phyloP scores from a whole-genome alignment of 2,888 invertebrate genomes.

The Cyrtodaria siliqua region DNA sequence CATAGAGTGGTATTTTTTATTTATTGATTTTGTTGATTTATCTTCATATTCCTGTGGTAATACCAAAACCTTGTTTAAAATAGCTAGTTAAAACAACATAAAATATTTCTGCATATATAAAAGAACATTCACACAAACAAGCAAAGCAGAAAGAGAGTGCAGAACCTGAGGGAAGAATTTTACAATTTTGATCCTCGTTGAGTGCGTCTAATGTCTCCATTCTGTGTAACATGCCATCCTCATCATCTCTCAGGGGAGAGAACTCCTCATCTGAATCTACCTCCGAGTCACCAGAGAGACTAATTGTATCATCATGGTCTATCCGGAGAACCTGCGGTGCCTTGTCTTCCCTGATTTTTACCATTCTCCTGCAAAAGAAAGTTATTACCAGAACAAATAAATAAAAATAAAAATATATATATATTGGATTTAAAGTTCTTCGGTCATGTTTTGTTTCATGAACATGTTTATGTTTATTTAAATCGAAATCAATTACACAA shows the following conservation, averaged over 20 bases:
- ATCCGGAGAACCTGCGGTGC: slow-evolving; percentile 82
- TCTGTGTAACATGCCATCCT: slow-evolving; percentile 31
- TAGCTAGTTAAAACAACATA: too few species aligned
- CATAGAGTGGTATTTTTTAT: too few species aligned
- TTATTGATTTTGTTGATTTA: too few species aligned
- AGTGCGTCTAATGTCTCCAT: slow-evolving; percentile 20
- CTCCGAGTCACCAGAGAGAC: slow-evolving; percentile 66
- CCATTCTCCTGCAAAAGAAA: slow-evolving; percentile 72
- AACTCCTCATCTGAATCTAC: slow-evolving; percentile 63
- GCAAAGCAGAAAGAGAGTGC: slow-evolving; percentile 10
- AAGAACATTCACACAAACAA: not conserved
- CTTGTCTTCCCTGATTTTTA: slow-evolving; percentile 72
- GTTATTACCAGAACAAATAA: too few species aligned
- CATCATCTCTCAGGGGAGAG: slow-evolving; percentile 52
- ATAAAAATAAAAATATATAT: too few species aligned
- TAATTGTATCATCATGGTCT: slow-evolving; percentile 77
- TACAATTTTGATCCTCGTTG: slow-evolving; percentile 48
- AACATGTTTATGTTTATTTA: too few species aligned
- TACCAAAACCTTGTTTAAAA: too few species aligned
- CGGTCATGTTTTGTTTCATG: too few species aligned
- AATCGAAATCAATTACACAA: too few species aligned
- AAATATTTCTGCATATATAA: too few species aligned
- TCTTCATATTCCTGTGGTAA: too few species aligned
- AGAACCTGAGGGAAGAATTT: slow-evolving; percentile 60
- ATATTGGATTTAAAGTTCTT: too few species aligned